A percentile compares a stretch with the other conserved stretches of the same genome.
Conservation (phyloP, 2,113 vertebrate genomes). For the Urocolius indicus region DNA sequence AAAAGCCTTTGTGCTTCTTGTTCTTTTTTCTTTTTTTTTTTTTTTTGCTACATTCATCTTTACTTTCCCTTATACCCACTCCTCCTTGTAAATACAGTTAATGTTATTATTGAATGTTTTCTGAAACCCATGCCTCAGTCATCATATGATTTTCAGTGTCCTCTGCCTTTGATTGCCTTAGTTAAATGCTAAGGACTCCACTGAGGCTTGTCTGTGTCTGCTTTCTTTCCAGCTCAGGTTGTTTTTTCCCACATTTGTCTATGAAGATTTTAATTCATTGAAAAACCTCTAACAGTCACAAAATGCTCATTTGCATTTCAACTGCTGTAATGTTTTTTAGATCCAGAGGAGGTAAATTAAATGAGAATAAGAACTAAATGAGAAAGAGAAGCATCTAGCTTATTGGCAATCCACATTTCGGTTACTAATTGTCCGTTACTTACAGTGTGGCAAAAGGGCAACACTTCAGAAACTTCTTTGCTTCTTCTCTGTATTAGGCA, state of each 20-base stretch:
- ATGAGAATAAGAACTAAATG: background rate
- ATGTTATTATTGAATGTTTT: background rate
- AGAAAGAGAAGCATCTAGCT: background rate
- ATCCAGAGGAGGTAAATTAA: background rate
- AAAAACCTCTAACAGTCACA: background rate
- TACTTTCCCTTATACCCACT: background rate
- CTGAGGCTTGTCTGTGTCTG: background rate
- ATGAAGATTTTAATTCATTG: background rate
- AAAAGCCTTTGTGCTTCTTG: background rate
- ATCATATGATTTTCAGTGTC: background rate
- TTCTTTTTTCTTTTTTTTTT: background rate
- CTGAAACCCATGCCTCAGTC: background rate
- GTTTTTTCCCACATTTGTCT: background rate
- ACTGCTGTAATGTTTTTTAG: background rate
- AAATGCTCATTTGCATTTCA: background rate
- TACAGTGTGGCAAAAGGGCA: background rate
- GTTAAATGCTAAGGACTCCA: background rate
- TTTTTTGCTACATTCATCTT: background rate
- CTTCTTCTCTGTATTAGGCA: background rate
- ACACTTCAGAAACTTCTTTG: background rate
- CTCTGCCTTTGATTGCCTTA: background rate
- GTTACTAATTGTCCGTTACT: background rate
- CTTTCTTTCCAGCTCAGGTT: background rate
- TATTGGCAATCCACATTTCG: accelerated
- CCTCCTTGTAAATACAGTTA: background rate